Percentiles rank a stretch among this genome's conserved stretches.
phyloP scores from a whole-genome alignment of 2,797 vertebrate species.

The Rhinoraja longicauda region DNA sequence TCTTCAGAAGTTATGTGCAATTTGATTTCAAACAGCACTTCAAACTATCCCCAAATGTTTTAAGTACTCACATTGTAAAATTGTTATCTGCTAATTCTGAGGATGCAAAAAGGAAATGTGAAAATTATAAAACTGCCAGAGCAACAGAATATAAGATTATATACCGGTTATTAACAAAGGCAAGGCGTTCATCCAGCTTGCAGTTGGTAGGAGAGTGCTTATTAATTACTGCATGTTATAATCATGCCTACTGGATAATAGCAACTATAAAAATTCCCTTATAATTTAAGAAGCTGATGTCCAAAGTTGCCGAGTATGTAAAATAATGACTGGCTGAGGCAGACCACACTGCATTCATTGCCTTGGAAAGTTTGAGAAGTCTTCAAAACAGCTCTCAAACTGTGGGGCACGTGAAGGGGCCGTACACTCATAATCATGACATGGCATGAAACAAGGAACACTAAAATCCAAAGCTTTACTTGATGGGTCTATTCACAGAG shows the following conservation, averaged over 20 bases:
- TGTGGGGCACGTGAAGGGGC: neutral
- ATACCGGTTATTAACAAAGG: neutral
- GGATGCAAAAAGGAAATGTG: no score
- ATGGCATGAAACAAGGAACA: neutral
- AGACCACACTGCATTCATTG: neutral
- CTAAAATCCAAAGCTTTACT: neutral
- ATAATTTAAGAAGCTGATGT: neutral
- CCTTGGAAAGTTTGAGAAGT: neutral
- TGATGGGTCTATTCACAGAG: neutral
- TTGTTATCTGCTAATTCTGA: neutral
- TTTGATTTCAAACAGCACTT: neutral
- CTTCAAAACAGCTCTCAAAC: constrained; percentile 10
- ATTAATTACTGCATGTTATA: neutral
- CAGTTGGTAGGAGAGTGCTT: neutral
- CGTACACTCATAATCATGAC: neutral
- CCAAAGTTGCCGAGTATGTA: neutral
- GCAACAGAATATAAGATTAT: neutral
- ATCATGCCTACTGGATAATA: neutral
- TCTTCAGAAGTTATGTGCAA: neutral
- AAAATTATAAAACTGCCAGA: neutral
- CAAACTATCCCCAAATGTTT: neutral
- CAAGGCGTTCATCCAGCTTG: neutral
- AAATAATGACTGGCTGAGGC: neutral
- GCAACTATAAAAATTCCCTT: neutral
- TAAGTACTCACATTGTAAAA: neutral